A percentile compares a stretch with the other conserved stretches of the same genome.
Conservation (phyloP, 2,113 vertebrate species). For the Pterocles orientalis region DNA sequence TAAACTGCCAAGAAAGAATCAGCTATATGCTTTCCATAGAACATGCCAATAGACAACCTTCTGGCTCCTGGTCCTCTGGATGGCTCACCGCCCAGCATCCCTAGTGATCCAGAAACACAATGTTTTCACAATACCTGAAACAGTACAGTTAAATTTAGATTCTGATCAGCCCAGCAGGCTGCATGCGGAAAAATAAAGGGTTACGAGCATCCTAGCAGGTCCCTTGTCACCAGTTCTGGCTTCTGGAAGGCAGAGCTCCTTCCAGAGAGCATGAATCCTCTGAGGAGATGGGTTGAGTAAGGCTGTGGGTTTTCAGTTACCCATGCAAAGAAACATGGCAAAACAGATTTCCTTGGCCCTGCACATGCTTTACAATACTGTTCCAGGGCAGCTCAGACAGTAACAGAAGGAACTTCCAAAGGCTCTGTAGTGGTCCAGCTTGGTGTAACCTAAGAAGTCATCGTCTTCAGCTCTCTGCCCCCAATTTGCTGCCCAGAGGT, state of each 20-base stretch:
- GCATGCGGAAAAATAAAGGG: not conserved
- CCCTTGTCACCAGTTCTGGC: not conserved
- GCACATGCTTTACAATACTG: not conserved
- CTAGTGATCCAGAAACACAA: constrained; percentile 39
- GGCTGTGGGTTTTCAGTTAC: constrained; percentile 33
- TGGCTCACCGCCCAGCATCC: constrained; percentile 39
- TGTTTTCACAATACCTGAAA: constrained; percentile 50
- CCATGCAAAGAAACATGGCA: constrained; percentile 27
- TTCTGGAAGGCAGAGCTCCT: constrained; percentile 18
- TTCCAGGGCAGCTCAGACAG: constrained; percentile 29
- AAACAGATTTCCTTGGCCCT: constrained; percentile 28
- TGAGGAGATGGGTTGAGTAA: not conserved
- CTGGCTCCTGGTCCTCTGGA: constrained; percentile 21
- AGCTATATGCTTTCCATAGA: constrained; percentile 44
- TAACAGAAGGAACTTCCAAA: constrained; percentile 40
- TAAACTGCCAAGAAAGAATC: constrained; percentile 30
- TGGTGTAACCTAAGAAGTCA: constrained; percentile 44
- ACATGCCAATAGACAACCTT: constrained; percentile 40
- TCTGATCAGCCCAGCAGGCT: not conserved
- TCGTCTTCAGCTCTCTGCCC: not conserved
- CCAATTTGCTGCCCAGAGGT: not conserved
- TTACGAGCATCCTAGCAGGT: not conserved
- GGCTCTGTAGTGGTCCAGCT: constrained; percentile 30
- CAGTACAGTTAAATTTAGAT: constrained; percentile 32
- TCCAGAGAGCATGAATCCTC: constrained; percentile 1